Evolutionary conservation across 2,888 invertebrate species (phyloP).

Genomic region (Andricus curvator): DNA sequence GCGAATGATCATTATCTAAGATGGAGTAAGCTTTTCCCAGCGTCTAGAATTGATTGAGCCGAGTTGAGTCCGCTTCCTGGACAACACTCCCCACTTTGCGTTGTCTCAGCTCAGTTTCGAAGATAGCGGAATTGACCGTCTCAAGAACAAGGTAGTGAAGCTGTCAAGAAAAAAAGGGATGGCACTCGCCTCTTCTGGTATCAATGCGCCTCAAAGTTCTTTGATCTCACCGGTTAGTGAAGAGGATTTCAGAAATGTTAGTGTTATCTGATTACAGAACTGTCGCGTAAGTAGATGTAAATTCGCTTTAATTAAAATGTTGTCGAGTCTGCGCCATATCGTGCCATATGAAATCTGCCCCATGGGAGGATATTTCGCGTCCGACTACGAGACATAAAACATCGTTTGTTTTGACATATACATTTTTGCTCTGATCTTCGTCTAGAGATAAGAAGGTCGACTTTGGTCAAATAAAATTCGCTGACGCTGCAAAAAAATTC

Average conservation of each 20-base stretch:
- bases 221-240: slow-evolving; percentile 66
- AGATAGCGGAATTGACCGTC: slow-evolving; percentile 65
- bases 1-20: slow-evolving; percentile 50
- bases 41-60: slow-evolving; percentile 64
- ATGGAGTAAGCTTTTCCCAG: slow-evolving; percentile 51
- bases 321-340: slow-evolving; percentile 31
- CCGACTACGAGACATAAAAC: slow-evolving; percentile 12
- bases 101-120: slow-evolving; percentile 63
- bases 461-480: slow-evolving; percentile 3
- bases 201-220: slow-evolving; percentile 62
- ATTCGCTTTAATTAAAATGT: slow-evolving; percentile 57
- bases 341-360: slow-evolving; percentile 5
- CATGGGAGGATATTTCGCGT: slow-evolving; percentile 22
- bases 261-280: slow-evolving; percentile 61
- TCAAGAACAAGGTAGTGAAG: slow-evolving; percentile 61
- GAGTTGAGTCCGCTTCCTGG: slow-evolving; percentile 68
- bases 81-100: slow-evolving; percentile 70
- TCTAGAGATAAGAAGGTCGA: slow-evolving; percentile 10
- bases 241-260: slow-evolving; percentile 60
- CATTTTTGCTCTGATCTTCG: slow-evolving; percentile 25
- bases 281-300: slow-evolving; percentile 60
- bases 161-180: slow-evolving; percentile 69
- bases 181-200: slow-evolving; percentile 65
- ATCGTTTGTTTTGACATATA: slow-evolving; percentile 33
- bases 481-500: neutral